phyloP scores from a whole-genome alignment of 2,797 vertebrate species.

The Rhinophrynus dorsalis region DNA sequence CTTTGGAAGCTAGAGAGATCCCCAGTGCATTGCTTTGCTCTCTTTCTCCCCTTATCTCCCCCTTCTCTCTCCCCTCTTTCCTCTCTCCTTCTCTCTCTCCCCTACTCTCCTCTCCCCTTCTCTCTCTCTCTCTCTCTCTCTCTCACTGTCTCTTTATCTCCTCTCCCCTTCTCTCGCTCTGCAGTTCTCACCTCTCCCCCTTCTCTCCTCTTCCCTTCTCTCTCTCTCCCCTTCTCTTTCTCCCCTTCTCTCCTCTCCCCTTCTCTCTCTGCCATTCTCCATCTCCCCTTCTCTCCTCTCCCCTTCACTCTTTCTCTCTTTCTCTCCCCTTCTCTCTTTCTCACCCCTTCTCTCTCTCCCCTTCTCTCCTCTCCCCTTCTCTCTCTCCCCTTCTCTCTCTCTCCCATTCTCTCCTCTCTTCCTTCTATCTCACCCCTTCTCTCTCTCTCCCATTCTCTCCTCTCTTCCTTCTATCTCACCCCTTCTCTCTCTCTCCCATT shows the following conservation, averaged over 20 bases:
- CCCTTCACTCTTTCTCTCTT: too few species aligned
- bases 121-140: background rate
- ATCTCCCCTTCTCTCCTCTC: background rate
- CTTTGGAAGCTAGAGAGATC: too few species aligned
- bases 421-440: too few species aligned
- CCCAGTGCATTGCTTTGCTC: too few species aligned
- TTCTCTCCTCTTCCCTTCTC: background rate
- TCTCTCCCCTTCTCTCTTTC: background rate
- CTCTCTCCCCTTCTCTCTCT: too few species aligned
- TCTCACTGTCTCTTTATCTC: background rate
- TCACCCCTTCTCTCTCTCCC: too few species aligned
- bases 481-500: background rate
- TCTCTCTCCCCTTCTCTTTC: background rate
- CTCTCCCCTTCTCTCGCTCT: too few species aligned
- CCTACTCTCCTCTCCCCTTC: too few species aligned
- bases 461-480: background rate
- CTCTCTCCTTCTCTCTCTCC: background rate
- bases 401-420: too few species aligned
- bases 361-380: too few species aligned
- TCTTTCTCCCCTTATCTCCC: too few species aligned
- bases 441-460: too few species aligned
- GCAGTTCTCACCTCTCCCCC: slow-evolving; percentile 39
- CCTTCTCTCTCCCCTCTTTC: background rate
- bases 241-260: slow-evolving; percentile 26
- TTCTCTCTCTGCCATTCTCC: background rate